Conservation (phyloP, 1,140 invertebrate species). For the Callitettix versicolor region DNA sequence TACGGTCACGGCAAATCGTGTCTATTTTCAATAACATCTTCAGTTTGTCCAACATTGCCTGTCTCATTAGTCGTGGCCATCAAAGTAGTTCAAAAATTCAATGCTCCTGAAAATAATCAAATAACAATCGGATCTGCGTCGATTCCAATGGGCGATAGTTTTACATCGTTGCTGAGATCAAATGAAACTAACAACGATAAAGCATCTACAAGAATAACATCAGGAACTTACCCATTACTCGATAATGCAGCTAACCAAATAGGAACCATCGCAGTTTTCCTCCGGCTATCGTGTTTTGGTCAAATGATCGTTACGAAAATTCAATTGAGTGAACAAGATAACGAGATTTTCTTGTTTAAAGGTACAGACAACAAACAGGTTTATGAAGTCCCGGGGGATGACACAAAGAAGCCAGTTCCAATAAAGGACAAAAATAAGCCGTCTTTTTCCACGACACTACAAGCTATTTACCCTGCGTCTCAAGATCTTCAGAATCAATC, state of each 20-base stretch:
- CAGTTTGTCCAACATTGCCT: not conserved
- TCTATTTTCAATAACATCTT: slow-evolving; percentile 33
- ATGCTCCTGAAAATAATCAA: not conserved
- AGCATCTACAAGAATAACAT: not conserved
- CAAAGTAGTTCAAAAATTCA: not conserved
- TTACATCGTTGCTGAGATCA: not conserved
- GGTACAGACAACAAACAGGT: slow-evolving; percentile 4
- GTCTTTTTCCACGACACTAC: too few species aligned
- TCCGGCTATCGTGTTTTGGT: slow-evolving; percentile 15
- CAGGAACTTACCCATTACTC: not conserved
- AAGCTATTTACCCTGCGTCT: too few species aligned
- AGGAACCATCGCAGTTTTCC: not conserved
- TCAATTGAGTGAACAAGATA: slow-evolving; percentile 2
- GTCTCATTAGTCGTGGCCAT: not conserved
- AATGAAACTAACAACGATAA: not conserved
- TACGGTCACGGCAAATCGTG: slow-evolving; percentile 44
- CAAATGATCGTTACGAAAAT: slow-evolving; percentile 16
- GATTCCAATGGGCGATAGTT: not conserved
- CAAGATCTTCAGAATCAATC: too few species aligned
- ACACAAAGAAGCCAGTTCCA: not conserved
- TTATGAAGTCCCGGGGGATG: not conserved
- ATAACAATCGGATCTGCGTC: not conserved
- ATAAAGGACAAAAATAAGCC: too few species aligned
- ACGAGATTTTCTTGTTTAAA: slow-evolving; percentile 11
- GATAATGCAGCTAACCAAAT: slow-evolving; percentile 1